These are phyloP conservation scores for Calidris pugnax DNA, from an alignment of 2,113 vertebrate genomes.

Conservation along the genomic window DNA sequence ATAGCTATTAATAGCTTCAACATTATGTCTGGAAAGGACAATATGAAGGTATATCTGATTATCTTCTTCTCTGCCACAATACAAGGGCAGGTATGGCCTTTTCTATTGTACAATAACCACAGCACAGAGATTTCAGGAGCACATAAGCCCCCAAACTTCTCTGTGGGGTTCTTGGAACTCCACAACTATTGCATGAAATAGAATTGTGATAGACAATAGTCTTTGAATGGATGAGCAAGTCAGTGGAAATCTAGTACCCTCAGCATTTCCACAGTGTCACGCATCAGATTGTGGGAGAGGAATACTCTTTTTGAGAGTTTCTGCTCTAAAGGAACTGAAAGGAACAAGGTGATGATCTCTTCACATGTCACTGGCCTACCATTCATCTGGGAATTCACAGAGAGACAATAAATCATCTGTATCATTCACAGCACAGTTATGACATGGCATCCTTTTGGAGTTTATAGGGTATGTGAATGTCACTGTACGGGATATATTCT, in stretches of 20 bases:
- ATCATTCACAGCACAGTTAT: neutral
- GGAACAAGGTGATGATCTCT: neutral
- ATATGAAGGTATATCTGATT: neutral
- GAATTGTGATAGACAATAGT: neutral
- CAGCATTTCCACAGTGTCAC: neutral
- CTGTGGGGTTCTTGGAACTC: neutral
- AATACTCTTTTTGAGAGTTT: neutral
- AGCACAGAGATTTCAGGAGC: neutral
- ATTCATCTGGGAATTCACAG: neutral
- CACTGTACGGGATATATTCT: neutral
- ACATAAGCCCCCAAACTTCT: neutral
- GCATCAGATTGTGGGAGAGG: accelerated
- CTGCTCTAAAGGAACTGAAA: neutral
- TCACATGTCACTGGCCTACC: neutral
- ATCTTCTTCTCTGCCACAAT: neutral
- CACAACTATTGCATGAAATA: neutral
- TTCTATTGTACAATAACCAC: neutral
- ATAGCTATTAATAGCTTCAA: neutral
- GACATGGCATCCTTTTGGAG: neutral
- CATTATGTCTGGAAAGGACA: neutral
- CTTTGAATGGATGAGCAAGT: neutral
- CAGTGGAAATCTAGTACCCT: neutral
- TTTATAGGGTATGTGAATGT: neutral
- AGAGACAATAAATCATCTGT: neutral
- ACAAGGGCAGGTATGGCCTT: neutral